These are phyloP conservation scores for Chitala chitala DNA, from an alignment of 2,113 vertebrate species.

Conservation along the genomic window DNA sequence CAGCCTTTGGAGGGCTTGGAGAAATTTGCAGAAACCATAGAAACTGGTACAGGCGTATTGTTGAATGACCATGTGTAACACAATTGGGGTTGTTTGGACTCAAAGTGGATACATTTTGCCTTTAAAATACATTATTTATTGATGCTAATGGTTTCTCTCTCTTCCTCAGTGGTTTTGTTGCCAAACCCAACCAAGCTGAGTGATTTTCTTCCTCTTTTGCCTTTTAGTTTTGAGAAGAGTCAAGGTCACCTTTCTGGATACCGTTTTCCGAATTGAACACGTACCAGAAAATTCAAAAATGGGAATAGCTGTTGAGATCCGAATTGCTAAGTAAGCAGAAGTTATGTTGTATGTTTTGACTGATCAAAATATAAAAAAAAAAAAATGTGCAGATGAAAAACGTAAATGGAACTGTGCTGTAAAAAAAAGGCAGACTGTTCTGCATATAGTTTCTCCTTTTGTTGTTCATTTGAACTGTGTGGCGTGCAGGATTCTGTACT, in stretches of 20 bases:
- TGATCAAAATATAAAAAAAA: not conserved
- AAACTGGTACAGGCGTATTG: conserved; percentile 70
- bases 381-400: not conserved
- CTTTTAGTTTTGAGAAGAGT: conserved; percentile 86
- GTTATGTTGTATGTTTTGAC: conserved; percentile 13
- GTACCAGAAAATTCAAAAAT: conserved; percentile 93
- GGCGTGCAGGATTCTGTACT: conserved; percentile 78
- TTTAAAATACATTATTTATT: not conserved
- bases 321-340: conserved; percentile 77
- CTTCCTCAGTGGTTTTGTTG: not conserved
- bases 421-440: too few species aligned
- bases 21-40: conserved; percentile 97
- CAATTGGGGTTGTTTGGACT: not conserved
- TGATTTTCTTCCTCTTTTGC: conserved; percentile 29
- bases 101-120: not conserved
- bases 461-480: conserved; percentile 2
- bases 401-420: too few species aligned
- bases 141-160: not conserved
- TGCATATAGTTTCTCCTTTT: not conserved
- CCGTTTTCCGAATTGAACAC: conserved; percentile 87
- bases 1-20: conserved; percentile 95
- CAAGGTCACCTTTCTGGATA: conserved; percentile 91
- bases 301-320: conserved; percentile 88
- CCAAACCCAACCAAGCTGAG: not conserved
- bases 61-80: not conserved